Conservation (phyloP, 2,113 vertebrate species). For the Indicator indicator region DNA sequence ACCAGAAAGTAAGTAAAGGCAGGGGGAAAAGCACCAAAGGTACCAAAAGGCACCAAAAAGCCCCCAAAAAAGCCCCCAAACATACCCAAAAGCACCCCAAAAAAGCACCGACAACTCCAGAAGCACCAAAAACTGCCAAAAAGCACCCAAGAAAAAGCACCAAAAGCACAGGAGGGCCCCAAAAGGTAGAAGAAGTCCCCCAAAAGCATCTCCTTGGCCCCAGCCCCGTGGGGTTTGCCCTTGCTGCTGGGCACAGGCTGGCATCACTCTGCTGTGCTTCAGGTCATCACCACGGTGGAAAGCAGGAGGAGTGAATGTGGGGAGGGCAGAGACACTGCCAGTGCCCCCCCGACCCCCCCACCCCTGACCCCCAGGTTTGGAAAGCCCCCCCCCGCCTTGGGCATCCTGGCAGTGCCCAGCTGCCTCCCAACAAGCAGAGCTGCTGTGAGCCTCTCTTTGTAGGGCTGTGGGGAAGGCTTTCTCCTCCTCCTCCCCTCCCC, state of each 20-base stretch:
- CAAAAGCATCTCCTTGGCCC: not conserved
- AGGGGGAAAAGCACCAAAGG: no score
- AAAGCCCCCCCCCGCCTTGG: not conserved
- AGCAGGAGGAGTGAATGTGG: rapidly evolving
- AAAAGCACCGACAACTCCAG: no score
- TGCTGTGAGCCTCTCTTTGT: not conserved
- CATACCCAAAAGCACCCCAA: no score
- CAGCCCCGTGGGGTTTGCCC: not conserved
- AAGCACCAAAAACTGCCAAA: no score
- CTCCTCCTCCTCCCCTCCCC: not conserved
- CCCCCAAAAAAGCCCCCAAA: no score
- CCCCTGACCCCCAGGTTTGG: rapidly evolving
- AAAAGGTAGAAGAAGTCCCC: no score
- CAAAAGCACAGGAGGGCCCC: no score
- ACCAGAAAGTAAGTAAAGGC: no score
- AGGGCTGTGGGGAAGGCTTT: not conserved
- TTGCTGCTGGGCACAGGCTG: rapidly evolving
- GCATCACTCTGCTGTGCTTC: rapidly evolving
- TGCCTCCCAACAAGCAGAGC: not conserved
- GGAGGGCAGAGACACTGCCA: not conserved
- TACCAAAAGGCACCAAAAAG: no score
- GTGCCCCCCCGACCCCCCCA: not conserved
- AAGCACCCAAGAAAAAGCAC: no score
- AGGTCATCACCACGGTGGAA: no score
- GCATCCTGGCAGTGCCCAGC: not conserved